Percentiles rank a stretch among this genome's conserved stretches.
Evolutionary conservation across 2,797 vertebrate species (phyloP).

Genomic region (Hephaestus fuliginosus): DNA sequence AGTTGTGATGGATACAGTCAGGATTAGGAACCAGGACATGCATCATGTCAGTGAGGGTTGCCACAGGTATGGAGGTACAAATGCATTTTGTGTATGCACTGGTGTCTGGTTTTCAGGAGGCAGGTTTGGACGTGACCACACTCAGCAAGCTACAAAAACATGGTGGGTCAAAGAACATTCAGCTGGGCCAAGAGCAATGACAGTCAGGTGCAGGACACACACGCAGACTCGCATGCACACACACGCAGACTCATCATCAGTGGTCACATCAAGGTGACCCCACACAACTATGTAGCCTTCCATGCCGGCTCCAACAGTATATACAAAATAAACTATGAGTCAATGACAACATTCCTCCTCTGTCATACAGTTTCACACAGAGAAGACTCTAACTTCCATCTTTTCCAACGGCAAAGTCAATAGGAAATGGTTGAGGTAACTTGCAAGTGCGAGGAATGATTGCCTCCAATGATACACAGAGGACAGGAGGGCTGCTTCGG

Average conservation of each 20-base stretch:
- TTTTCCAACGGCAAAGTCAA: conserved; percentile 20
- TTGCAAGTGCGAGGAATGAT: conserved; percentile 44
- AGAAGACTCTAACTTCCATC: conserved; percentile 3
- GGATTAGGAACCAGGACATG: not conserved
- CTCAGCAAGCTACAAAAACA: conserved; percentile 70
- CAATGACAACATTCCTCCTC: conserved; percentile 17
- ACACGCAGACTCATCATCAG: not conserved
- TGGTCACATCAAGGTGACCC: conserved; percentile 55
- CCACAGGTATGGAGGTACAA: not conserved
- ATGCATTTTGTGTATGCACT: not conserved
- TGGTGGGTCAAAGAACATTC: conserved; percentile 57
- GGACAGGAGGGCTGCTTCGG: conserved; percentile 45
- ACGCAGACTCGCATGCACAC: conserved; percentile 8
- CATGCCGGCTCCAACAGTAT: not conserved
- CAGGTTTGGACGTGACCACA: conserved; percentile 55
- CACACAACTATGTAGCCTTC: conserved; percentile 12
- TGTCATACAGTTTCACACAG: not conserved
- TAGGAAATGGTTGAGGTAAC: conserved; percentile 56
- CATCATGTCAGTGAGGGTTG: not conserved
- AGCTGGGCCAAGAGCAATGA: conserved; percentile 57
- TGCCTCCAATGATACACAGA: conserved; percentile 56
- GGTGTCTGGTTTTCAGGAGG: conserved; percentile 40
- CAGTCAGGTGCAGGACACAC: conserved; percentile 43
- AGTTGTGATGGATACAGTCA: not conserved
- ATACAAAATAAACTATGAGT: conserved; percentile 24